Base-by-base conservation (phyloP, 2,113 vertebrate species). In the Lophius piscatorius region DNA sequence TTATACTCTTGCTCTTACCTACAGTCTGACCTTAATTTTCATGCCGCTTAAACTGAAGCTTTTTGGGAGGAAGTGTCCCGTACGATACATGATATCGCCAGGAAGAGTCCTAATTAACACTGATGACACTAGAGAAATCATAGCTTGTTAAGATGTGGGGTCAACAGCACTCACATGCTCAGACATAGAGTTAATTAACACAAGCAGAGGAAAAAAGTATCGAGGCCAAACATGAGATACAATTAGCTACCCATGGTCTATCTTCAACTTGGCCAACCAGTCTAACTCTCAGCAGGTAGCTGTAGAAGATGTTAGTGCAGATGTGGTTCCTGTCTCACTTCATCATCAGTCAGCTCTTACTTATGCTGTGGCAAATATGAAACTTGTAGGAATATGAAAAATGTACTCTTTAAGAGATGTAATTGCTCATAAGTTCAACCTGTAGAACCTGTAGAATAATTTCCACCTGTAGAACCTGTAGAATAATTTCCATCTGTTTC, bases 81-180 rank as follows among this genome's bases (percentile, higher is more conserved):
- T 9, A 10, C n/a, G 4, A 2, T 28, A n/a, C 63, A 48, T 62
- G 60, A 48, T 75, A 49, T 23, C 31, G 10, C 48, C 34, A 12
- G 34, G 50, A 68, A 65, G 42, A 48, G 40, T 17, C 9, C 58
- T 66, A 78, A 83, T 87, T 87, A 85, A 63, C 76, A 68, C 45
- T 13, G 34, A 22, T 17, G 44, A 51, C 11, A 55, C 29, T 9
- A 31, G 23, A 68, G 60, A 76, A 78, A 69, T 69, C 35, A 2
- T 54, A 41, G 21, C 66, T 81, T 7, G 55, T 76, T 83, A 76
- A 50, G 50, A 41, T 38, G 57, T 35, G 26, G 63, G 71, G 82
- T 80, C 72, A 78, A 56, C 42, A 0, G 41, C 41, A 42, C 45
- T 69, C 22, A 29, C 63, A 52, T 42, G 14, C 22, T 34, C 56